Base-by-base conservation (phyloP, 1,140 invertebrate genomes). In the Scaptodrosophila lebanonensis region DNA sequence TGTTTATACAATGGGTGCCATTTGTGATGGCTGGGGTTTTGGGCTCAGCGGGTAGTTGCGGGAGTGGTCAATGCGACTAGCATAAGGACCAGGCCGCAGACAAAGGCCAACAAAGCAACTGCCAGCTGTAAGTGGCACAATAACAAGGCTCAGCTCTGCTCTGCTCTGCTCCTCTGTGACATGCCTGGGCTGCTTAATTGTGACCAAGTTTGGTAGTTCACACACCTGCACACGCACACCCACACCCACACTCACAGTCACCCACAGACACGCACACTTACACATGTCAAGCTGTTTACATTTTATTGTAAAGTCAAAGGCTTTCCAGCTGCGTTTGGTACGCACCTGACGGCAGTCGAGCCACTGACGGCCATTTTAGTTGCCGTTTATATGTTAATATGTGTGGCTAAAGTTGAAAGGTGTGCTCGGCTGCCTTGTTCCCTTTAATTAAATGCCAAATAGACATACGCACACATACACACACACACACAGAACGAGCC, bases 301-400 rank as follows among this genome's bases (percentile, higher is more conserved):
- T 59, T 43, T 32, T 52, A 27, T 35, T 50, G 35, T 17, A 50
- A 40, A 58, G 45, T 45, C 62, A 35, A 16, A 40, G 45, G 20
- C 53, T 59, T 66, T 57, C n/a, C n/a, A 25, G 22, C 22, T 25
- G 8, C 22, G 8, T 25, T 25, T 25, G n/a, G 22, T 25, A 8
- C 22, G 22, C 22, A 25, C 22, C 22, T 25, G 22, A 8, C 22
- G 22, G 52, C 63, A 66, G 52, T 58, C 58, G 30, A 45, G 17
- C 35, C 57, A 48, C 33, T 71, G 54, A 48, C 40, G 12, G 42
- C 44, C 65, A 56, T 70, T 75, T 66, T 42, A 56, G 69, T 44
- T 66, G 39, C 35, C 76, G 49, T 82, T 82, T 69, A 79, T 79
- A 82, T 79, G 75, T 70, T 82, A 82, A 79, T 79, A 67, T 69